phyloP scores from a whole-genome alignment of 2,113 vertebrate species.

The Gracilinanus agilis region DNA sequence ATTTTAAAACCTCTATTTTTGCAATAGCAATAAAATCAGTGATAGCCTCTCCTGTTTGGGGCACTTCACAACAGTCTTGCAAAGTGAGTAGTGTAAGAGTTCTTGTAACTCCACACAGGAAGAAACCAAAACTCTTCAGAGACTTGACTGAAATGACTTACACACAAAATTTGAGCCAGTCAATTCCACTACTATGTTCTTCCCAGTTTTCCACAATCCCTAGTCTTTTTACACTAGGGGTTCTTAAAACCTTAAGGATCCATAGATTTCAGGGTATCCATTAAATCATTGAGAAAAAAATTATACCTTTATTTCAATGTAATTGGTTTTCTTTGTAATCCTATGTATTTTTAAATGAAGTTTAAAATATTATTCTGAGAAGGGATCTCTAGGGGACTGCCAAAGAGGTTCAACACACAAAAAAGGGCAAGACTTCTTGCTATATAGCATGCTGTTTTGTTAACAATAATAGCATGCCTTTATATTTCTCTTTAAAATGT shows the following conservation, averaged over 20 bases:
- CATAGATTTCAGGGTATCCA: background rate
- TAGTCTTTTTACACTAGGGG: background rate
- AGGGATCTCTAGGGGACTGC: background rate
- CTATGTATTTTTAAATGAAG: background rate
- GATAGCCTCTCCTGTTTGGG: background rate
- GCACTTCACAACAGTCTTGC: background rate
- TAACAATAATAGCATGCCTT: background rate
- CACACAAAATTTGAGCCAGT: background rate
- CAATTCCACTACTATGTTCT: background rate
- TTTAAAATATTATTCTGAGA: background rate
- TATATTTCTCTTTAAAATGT: background rate
- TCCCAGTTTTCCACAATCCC: background rate
- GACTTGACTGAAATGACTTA: background rate
- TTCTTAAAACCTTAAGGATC: background rate
- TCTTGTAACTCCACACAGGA: background rate
- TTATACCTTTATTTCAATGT: background rate
- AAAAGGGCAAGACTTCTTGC: background rate
- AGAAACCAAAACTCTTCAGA: background rate
- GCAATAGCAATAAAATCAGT: background rate
- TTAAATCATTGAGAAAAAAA: background rate
- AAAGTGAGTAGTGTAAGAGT: background rate
- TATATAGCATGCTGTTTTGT: background rate
- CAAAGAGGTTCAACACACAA: background rate
- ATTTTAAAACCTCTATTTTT: background rate
- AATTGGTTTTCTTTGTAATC: background rate